A percentile compares a stretch with the other conserved stretches of the same genome.
phyloP scores from a whole-genome alignment of 2,888 invertebrate species.

The Cephus sareptanus region DNA sequence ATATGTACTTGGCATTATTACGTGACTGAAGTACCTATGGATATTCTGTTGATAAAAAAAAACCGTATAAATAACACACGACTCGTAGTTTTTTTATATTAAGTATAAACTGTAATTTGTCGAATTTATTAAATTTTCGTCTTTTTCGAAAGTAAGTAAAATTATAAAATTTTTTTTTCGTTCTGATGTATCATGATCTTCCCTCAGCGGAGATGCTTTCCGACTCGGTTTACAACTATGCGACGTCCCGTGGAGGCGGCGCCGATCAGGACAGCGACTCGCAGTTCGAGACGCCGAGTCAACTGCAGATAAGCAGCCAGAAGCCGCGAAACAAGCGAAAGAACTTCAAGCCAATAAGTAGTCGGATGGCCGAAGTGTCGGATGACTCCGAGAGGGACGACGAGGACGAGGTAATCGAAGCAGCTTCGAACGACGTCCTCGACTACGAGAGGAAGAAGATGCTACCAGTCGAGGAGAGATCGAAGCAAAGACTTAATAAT shows the following conservation, averaged over 20 bases:
- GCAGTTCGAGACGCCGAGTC: slow-evolving; percentile 57
- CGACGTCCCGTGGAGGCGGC: slow-evolving; percentile 59
- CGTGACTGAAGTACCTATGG: not conserved
- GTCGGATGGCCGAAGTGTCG: slow-evolving; percentile 65
- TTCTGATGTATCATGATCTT: no score
- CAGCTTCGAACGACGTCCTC: slow-evolving; percentile 34
- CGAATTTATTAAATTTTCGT: not conserved
- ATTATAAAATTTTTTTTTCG: not conserved
- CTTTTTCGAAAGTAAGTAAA: not conserved
- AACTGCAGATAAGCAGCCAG: slow-evolving; percentile 53
- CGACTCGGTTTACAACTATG: slow-evolving; percentile 65
- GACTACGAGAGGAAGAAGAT: slow-evolving; percentile 21
- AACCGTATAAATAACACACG: slow-evolving; percentile 17
- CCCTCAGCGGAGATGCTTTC: slow-evolving; percentile 64
- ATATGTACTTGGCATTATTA: slow-evolving; percentile 10
- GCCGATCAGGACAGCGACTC: slow-evolving; percentile 63
- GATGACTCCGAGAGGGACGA: slow-evolving; percentile 57
- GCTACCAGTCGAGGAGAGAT: slow-evolving; percentile 21
- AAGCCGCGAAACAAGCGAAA: slow-evolving; percentile 69
- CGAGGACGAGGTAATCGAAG: slow-evolving; percentile 37
- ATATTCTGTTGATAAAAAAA: slow-evolving; percentile 9
- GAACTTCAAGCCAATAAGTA: slow-evolving; percentile 66
- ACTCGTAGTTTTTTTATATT: not conserved
- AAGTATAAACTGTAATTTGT: no score
- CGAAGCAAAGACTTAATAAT: slow-evolving; percentile 54